Evolutionary conservation across 2,113 vertebrate genomes (phyloP), one percentile per base, ranked within the genome.

Genomic region (Phycodurus eques): DNA sequence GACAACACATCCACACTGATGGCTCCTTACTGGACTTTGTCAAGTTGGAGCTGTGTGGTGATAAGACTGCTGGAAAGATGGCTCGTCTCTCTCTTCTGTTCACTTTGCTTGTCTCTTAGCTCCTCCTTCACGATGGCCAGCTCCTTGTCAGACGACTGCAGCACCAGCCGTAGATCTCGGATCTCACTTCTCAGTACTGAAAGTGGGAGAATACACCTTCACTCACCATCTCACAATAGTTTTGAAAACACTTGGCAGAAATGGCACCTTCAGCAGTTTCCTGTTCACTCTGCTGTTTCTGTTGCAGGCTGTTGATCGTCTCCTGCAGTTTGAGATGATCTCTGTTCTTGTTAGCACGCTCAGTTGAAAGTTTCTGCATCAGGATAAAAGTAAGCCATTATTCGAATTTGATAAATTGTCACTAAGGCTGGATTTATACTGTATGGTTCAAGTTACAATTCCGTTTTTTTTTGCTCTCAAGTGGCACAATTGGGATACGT

Each of bases 111-210:
- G 0, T 80, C 80, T 63, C 81, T 92, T 1, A 97, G 88, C 74
- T 96, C 92, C 17, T 87, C 92, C 81, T 94, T 96, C 5, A 92
- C 86, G 2, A 79, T 66, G 31, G 91, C 92, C 53, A 98, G 91
- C 80, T 99, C 96, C 71, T 93, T 96, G 87, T 99, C 96, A 11
- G 97, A 96, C 17, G 96, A 99, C 82, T 95, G 93, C 80, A 99
- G 94, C 49, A 98, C 93, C 33, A 98, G 89, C 39, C 94, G 94
- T n/a, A 99, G 88, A 80, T 99, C 97, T 22, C n/a, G 85, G 15
- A 96, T 94, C 86, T 99, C 96, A 71, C 92, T 95, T 72, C 87
- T 92, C 77, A 98, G 82, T 80, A 96, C 97, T 99, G 84, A 75
- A 51, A 64, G 59, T 12, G 74, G 17, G 19, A 65, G 17, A 20